A percentile compares a stretch with the other conserved stretches of the same genome.
These are phyloP conservation scores for Speoplatyrhinus poulsoni DNA, from an alignment of 2,113 vertebrate genomes.

Conservation along the genomic window DNA sequence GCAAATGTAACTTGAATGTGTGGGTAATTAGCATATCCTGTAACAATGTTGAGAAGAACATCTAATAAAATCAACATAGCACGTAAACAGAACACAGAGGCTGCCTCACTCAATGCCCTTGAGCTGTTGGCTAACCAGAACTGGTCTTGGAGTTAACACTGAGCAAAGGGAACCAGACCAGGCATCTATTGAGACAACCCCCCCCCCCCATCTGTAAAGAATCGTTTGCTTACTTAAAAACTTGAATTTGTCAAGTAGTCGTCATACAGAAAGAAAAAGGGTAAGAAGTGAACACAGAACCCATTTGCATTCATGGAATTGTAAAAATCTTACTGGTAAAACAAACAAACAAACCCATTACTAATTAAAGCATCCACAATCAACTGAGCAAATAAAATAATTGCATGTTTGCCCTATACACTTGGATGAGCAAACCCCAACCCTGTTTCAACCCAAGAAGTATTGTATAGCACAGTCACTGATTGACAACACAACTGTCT, in stretches of 20 bases:
- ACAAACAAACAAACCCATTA: not conserved
- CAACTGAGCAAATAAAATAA: not conserved
- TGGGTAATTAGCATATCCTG: not conserved
- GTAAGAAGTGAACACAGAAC: not conserved
- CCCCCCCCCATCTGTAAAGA: not conserved
- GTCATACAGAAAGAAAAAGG: not conserved
- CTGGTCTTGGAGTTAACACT: too few relatives aligned
- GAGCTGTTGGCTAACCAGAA: too few relatives aligned
- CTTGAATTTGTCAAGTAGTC: not conserved
- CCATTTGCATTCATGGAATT: not conserved
- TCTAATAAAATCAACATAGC: slow-evolving; percentile 2
- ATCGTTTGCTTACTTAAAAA: not conserved
- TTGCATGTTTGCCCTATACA: not conserved
- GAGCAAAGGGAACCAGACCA: too few relatives aligned
- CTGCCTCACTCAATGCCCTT: too few relatives aligned
- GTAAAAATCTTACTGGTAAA: not conserved
- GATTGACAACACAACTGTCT: slow-evolving; percentile 34
- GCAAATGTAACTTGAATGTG: not conserved
- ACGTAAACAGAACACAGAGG: slow-evolving; percentile 46
- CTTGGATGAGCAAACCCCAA: not conserved
- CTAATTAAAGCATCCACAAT: not conserved
- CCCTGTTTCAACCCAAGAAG: not conserved
- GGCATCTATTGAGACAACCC: not conserved
- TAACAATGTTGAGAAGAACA: not conserved
- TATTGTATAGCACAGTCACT: slow-evolving; percentile 10